Conservation (phyloP, 2,888 invertebrate genomes). For the Tenthredo livida region DNA sequence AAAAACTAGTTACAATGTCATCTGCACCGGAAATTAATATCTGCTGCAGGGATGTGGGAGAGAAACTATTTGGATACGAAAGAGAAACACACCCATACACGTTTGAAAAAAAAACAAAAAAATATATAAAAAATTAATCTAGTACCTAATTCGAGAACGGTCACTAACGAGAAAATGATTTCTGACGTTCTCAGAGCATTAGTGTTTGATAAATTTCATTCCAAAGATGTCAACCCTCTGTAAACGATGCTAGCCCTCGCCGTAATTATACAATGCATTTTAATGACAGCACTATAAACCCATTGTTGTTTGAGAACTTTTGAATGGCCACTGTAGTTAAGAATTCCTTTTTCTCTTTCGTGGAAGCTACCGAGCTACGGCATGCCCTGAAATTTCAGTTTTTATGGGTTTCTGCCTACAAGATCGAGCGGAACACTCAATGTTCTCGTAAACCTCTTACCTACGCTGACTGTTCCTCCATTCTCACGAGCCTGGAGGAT, state of each 20-base stretch:
- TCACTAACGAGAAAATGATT: not conserved
- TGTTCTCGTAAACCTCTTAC: slow-evolving; percentile 6
- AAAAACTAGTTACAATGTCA: not conserved
- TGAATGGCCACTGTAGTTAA: not conserved
- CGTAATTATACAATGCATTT: not conserved
- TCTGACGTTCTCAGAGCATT: not conserved
- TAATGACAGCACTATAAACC: slow-evolving; percentile 17
- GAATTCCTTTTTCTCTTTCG: not conserved
- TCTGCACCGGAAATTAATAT: not conserved
- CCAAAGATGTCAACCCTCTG: not conserved
- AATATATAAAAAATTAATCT: not conserved
- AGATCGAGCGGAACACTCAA: slow-evolving; percentile 16
- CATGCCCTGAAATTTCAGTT: slow-evolving; percentile 8
- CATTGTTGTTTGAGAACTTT: not conserved
- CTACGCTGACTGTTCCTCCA: not conserved
- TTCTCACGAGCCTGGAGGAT: not conserved
- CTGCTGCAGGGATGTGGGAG: not conserved
- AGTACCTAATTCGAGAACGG: not conserved
- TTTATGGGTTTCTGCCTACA: slow-evolving; percentile 4
- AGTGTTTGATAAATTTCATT: not conserved
- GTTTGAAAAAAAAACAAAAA: not conserved
- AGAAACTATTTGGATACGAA: not conserved
- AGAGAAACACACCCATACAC: not conserved
- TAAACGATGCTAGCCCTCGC: not conserved
- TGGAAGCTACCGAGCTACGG: not conserved